A percentile compares a stretch with the other conserved stretches of the same genome.
Conservation (phyloP, 2,888 invertebrate genomes). For the Stomorhina lunata region DNA sequence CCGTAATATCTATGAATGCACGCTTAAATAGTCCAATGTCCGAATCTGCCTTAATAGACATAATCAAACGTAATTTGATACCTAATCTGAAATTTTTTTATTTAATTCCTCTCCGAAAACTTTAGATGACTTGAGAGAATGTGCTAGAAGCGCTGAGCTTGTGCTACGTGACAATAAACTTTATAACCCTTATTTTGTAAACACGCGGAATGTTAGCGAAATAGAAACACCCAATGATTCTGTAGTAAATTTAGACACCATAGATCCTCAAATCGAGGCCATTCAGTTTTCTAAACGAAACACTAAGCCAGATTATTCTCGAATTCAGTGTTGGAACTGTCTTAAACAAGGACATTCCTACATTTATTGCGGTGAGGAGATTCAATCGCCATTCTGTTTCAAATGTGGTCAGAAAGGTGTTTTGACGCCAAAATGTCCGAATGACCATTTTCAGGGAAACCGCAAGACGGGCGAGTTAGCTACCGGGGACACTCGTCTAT, state of each 20-base stretch:
- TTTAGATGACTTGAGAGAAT: slow-evolving; percentile 6
- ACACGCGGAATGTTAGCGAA: not conserved
- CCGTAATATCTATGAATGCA: not conserved
- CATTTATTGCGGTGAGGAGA: slow-evolving; percentile 1
- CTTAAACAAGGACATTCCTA: not conserved
- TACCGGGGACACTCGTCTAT: slow-evolving; percentile 28
- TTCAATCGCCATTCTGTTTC: not conserved
- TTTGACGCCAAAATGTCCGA: not conserved
- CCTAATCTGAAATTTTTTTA: not conserved
- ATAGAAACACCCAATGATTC: not conserved
- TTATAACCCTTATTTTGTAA: not conserved
- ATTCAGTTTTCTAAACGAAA: not conserved
- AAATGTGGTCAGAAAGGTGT: slow-evolving; percentile 16
- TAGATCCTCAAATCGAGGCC: slow-evolving; percentile 17
- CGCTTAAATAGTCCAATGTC: not conserved
- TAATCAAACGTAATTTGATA: not conserved
- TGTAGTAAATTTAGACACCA: not conserved
- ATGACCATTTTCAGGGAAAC: slow-evolving; percentile 12
- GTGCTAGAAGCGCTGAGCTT: slow-evolving; percentile 15
- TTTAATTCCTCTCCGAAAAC: not conserved
- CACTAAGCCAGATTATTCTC: slow-evolving; percentile 3
- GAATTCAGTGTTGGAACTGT: slow-evolving; percentile 26
- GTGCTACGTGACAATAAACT: not conserved
- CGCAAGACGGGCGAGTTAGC: not conserved
- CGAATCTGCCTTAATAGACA: not conserved